Conservation (phyloP, 2,113 vertebrate genomes). For the Ochotona curzoniae region DNA sequence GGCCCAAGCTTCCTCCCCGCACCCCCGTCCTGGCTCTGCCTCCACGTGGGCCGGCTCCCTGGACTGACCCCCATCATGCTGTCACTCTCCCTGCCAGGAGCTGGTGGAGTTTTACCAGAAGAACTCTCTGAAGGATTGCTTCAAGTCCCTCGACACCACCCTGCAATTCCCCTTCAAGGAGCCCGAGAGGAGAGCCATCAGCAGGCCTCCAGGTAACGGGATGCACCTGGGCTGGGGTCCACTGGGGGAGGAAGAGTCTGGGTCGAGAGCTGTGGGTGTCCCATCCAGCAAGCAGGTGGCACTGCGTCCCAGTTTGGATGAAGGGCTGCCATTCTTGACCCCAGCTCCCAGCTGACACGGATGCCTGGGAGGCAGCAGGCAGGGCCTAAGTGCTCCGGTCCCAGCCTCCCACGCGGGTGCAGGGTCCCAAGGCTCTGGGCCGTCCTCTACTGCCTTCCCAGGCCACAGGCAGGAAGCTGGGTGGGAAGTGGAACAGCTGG, state of each 20-base stretch:
- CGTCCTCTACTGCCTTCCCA: no score
- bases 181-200: conserved; percentile 85
- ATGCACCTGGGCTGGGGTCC: not conserved
- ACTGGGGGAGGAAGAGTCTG: not conserved
- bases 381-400: no score
- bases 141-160: conserved; percentile 92
- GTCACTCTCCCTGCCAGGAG: conserved; percentile 84
- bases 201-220: conserved; percentile 82
- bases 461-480: no score
- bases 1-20: no score
- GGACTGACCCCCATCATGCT: fast-evolving
- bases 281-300: fast-evolving
- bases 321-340: no score
- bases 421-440: no score
- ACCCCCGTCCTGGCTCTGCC: not conserved
- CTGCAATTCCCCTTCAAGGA: conserved; percentile 92
- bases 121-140: conserved; percentile 94
- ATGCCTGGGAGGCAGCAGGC: no score
- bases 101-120: conserved; percentile 93
- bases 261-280: not conserved
- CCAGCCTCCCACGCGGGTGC: no score
- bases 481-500: no score
- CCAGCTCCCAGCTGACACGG: no score
- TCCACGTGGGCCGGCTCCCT: fast-evolving
- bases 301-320: not conserved